Percentiles rank a stretch among this genome's conserved stretches.
These are phyloP conservation scores for Andrena fulva DNA, from an alignment of 2,888 invertebrate genomes.

Conservation along the genomic window DNA sequence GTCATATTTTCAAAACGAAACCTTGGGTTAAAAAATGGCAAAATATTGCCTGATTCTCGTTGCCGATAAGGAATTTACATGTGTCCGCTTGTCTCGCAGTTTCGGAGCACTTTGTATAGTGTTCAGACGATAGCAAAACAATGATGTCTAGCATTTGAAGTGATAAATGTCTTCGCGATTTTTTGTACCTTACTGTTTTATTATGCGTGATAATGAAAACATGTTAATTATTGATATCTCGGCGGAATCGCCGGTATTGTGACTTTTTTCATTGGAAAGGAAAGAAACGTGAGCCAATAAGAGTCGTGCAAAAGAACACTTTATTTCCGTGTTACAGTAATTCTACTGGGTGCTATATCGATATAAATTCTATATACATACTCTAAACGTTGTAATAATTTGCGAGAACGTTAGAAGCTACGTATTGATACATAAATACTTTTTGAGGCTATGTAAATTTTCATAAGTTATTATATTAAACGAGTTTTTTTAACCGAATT, in stretches of 20 bases:
- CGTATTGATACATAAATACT: slow-evolving; percentile 28
- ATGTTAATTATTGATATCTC: slow-evolving; percentile 27
- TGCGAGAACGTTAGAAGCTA: slow-evolving; percentile 34
- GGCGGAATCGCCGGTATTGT: neutral
- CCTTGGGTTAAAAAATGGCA: too few species aligned
- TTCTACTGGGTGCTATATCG: slow-evolving; percentile 51
- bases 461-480: slow-evolving; percentile 63
- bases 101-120: too few species aligned
- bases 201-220: slow-evolving; percentile 1
- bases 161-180: slow-evolving; percentile 14
- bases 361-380: slow-evolving; percentile 47
- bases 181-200: slow-evolving; percentile 29
- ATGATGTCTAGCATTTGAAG: slow-evolving; percentile 21
- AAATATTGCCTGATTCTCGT: too few species aligned
- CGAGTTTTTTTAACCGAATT: slow-evolving; percentile 43
- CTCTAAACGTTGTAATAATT: slow-evolving; percentile 51
- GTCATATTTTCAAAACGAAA: too few species aligned
- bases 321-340: slow-evolving; percentile 46
- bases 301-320: slow-evolving; percentile 26
- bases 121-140: slow-evolving; percentile 12
- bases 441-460: slow-evolving; percentile 61
- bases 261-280: slow-evolving; percentile 11
- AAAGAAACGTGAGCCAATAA: slow-evolving; percentile 19
- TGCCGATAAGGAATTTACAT: too few species aligned
- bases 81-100: too few species aligned